Conservation (phyloP, 2,113 vertebrate genomes). For the Strix uralensis region DNA sequence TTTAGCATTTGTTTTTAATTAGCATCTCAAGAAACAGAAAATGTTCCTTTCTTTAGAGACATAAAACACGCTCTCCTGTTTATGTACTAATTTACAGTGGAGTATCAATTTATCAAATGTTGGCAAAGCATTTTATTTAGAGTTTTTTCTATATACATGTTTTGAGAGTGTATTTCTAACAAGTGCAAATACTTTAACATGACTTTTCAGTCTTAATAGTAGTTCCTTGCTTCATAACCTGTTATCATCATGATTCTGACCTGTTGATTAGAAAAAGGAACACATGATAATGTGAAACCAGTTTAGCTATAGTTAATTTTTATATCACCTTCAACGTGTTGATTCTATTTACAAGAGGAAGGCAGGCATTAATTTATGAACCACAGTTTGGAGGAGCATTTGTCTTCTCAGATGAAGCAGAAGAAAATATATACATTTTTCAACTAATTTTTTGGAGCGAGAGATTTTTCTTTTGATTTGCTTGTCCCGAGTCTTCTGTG, state of each 20-base stretch:
- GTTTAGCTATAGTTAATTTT: background rate
- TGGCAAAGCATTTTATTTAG: background rate
- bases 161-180: background rate
- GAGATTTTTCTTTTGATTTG: background rate
- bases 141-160: background rate
- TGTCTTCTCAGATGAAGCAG: background rate
- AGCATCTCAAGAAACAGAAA: background rate
- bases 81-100: background rate
- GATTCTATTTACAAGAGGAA: background rate
- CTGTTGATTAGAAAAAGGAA: background rate
- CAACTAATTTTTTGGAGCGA: background rate
- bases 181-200: background rate
- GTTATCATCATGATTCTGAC: background rate
- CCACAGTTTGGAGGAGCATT: background rate
- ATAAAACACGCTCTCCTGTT: background rate
- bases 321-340: accelerated
- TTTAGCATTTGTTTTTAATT: background rate
- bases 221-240: background rate
- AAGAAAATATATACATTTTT: background rate
- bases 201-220: background rate
- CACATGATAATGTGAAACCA: background rate
- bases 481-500: background rate
- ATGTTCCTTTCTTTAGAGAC: background rate
- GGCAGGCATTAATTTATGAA: background rate
- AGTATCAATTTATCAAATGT: background rate